Evolutionary conservation across 2,888 invertebrate species (phyloP), one percentile per base, ranked within the genome.

Genomic region (Papilio demoleus): DNA sequence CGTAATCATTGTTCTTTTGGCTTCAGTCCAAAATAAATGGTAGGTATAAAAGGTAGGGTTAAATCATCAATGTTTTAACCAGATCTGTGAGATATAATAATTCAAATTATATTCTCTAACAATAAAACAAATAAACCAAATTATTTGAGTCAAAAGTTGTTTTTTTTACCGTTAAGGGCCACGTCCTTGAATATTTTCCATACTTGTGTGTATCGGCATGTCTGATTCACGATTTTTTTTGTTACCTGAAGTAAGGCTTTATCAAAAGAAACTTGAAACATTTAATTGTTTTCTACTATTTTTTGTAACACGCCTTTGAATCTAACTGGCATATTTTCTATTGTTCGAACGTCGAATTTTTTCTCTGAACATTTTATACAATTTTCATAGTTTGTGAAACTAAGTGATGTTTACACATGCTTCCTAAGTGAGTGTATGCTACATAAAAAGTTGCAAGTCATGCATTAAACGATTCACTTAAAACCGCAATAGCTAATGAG

Each of bases 401-500:
- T 45, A 19, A 11, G 17, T 19, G 9, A 45, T 19, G 45, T 19
- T 19, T 45, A 4, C 45, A 11, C 9, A 11, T 9, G 8, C 6
- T 45, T 45, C 17, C 42, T 45, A 17, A 45, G 11, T 3, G 19
- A 45, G 45, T 45, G 2, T 45, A 42, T 6, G 9, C 19, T 45
- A 45, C 45, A 19, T 45, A 14, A 45, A 19, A 45, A 45, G 42
- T 45, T 45, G 42, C 42, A 45, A 45, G 42, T 45, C 42, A 45
- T 19, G 9, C 8, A 45, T 9, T 19, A 2, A 19, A 45, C 19
- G 0, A 19, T 45, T 36, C 17, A 19, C 6, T 19, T 17, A 8
- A 45, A 45, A n/a, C 42, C 42, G 42, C 42, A 45, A 19, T 8
- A 45, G 19, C 19, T 17, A 45, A 19, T 45, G 19, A 45, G 19